Percentiles rank a stretch among this genome's conserved stretches.
These are phyloP conservation scores for Nycticebus coucang DNA, from an alignment of 2,113 vertebrate species.

Conservation along the genomic window DNA sequence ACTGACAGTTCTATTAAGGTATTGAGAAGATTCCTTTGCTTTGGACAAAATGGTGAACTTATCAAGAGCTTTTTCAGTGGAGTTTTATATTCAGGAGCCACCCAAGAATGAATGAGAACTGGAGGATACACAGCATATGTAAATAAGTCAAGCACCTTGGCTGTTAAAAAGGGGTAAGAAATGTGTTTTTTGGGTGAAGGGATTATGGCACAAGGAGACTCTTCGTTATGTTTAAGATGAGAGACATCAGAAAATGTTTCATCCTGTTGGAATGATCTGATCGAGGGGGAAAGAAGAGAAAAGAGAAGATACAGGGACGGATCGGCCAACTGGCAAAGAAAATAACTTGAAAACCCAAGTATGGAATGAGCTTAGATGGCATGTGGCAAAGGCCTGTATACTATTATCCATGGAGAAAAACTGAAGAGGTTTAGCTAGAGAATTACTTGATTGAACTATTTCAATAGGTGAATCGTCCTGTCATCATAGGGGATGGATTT, in stretches of 20 bases:
- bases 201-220: background rate
- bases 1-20: background rate
- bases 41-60: background rate
- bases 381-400: background rate
- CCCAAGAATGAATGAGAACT: background rate
- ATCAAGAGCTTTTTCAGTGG: background rate
- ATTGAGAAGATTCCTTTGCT: background rate
- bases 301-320: background rate
- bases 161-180: background rate
- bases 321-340: background rate
- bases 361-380: background rate
- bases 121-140: background rate
- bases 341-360: background rate
- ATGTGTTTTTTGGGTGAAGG: background rate
- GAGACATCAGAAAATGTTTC: background rate
- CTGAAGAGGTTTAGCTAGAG: background rate
- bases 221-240: background rate
- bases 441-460: background rate
- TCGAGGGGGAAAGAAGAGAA: background rate
- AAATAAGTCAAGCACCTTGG: background rate
- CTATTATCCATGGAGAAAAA: background rate
- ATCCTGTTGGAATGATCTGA: background rate
- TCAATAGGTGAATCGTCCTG: background rate
- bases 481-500: background rate
- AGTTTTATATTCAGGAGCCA: background rate